phyloP scores from a whole-genome alignment of 2,797 vertebrate genomes.

The Mus caroli region DNA sequence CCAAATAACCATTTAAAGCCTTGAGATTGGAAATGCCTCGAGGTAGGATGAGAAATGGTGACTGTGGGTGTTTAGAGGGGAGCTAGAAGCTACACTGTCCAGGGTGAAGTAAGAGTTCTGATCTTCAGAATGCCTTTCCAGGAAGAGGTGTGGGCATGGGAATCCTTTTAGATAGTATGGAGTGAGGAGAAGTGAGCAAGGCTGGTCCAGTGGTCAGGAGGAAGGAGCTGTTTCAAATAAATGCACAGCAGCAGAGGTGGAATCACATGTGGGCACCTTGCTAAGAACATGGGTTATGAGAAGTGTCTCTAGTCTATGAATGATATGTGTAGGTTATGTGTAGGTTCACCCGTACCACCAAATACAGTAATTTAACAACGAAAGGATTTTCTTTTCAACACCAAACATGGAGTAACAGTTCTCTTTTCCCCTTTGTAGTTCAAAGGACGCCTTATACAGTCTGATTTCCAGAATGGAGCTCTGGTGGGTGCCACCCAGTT shows the following conservation, averaged over 20 bases:
- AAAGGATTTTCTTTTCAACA: background rate
- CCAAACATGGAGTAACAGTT: background rate
- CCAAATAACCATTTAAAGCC: conserved; percentile 27
- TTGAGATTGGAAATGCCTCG: conserved; percentile 15
- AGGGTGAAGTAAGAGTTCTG: background rate
- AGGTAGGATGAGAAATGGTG: background rate
- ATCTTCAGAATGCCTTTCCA: background rate
- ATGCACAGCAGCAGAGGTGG: background rate
- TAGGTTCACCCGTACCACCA: background rate
- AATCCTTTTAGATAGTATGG: background rate
- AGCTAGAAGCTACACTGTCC: background rate
- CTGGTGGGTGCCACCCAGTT: background rate
- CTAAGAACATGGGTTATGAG: background rate
- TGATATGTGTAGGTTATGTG: background rate
- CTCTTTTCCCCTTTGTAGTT: conserved; percentile 7
- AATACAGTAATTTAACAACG: background rate
- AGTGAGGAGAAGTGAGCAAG: background rate
- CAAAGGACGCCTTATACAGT: background rate
- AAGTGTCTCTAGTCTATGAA: background rate
- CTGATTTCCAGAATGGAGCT: background rate
- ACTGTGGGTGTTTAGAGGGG: background rate
- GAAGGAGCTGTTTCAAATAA: background rate
- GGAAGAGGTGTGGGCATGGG: background rate
- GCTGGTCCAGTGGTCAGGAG: background rate
- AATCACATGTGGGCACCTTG: background rate